These are phyloP conservation scores for Nymphalis io DNA, from an alignment of 1,140 invertebrate species.

Conservation along the genomic window DNA sequence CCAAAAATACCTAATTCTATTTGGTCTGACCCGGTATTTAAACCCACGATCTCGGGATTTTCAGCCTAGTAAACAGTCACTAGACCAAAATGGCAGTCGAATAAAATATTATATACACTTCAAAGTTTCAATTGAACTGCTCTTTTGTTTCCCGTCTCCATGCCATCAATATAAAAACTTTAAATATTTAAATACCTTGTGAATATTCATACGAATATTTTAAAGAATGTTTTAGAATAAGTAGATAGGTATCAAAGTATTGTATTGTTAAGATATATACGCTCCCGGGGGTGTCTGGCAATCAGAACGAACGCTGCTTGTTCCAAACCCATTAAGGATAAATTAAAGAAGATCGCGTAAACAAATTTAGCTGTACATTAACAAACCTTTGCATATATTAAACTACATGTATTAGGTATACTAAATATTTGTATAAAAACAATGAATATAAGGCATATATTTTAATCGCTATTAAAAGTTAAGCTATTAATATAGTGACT, in stretches of 20 bases:
- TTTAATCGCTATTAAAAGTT: not conserved
- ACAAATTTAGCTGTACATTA: conserved; percentile 54
- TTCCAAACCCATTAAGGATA: conserved; percentile 73
- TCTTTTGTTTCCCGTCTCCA: too few relatives aligned
- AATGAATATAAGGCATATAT: not conserved
- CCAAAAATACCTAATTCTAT: too few relatives aligned
- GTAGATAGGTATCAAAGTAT: conserved; percentile 41
- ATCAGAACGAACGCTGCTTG: conserved; percentile 66
- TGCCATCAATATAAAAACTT: not conserved
- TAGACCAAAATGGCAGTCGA: too few relatives aligned
- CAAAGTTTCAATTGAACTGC: too few relatives aligned
- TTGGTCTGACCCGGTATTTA: too few relatives aligned
- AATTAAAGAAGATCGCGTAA: conserved; percentile 70
- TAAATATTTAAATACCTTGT: not conserved
- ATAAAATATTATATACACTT: too few relatives aligned
- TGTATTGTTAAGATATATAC: conserved; percentile 40
- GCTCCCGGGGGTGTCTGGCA: conserved; percentile 67
- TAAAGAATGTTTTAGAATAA: conserved; percentile 21
- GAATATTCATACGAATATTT: conserved; percentile 15
- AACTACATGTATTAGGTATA: not conserved
- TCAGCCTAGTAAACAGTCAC: too few relatives aligned
- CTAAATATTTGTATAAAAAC: not conserved
- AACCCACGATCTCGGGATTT: too few relatives aligned
- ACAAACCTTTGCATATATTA: conserved; percentile 15
- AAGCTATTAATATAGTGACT: too few relatives aligned